Conservation (phyloP, 2,888 invertebrate species). For the Bombylius major region DNA sequence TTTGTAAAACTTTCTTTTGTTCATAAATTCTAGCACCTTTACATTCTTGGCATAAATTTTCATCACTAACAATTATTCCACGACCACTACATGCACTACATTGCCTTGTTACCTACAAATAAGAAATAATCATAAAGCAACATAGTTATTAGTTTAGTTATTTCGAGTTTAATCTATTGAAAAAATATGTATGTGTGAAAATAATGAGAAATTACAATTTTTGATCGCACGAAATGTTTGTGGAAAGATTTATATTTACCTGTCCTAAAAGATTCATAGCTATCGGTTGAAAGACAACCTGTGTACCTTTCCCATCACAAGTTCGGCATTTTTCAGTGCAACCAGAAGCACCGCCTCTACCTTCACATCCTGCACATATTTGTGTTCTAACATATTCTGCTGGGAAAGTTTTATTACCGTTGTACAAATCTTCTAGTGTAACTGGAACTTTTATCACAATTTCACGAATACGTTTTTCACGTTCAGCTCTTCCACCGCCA, state of each 20-base stretch:
- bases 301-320: slow-evolving; percentile 68
- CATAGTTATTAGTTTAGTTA: no score
- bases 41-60: slow-evolving; percentile 71
- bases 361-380: slow-evolving; percentile 26
- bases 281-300: slow-evolving; percentile 59
- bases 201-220: neutral
- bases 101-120: slow-evolving; percentile 22
- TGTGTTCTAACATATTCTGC: slow-evolving; percentile 27
- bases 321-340: slow-evolving; percentile 51
- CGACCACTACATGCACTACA: slow-evolving; percentile 53
- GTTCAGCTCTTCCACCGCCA: slow-evolving; percentile 42
- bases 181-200: no score
- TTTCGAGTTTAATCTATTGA: neutral
- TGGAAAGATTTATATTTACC: neutral
- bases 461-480: slow-evolving; percentile 56
- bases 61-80: slow-evolving; percentile 65
- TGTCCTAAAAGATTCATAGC: slow-evolving; percentile 9
- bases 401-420: slow-evolving; percentile 60
- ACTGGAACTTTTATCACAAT: slow-evolving; percentile 74
- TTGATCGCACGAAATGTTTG: no score
- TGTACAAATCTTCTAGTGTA: slow-evolving; percentile 79
- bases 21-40: slow-evolving; percentile 71
- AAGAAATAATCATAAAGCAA: neutral
- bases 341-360: slow-evolving; percentile 54
- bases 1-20: slow-evolving; percentile 73